phyloP scores from a whole-genome alignment of 2,888 invertebrate species.

The Scaptodrosophila latifasciaeformis region DNA sequence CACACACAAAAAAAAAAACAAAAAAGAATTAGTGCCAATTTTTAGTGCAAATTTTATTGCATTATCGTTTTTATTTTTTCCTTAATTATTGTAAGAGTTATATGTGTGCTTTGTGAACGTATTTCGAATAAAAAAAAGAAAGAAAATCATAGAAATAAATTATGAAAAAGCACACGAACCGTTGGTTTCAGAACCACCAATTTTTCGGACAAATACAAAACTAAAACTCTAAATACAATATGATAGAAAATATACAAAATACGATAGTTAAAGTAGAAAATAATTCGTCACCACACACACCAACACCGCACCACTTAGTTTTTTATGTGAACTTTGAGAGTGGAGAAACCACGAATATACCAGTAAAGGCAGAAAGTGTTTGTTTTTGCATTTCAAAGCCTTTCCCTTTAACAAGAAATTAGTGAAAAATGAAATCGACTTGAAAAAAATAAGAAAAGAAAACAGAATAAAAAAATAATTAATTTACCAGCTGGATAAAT shows the following conservation, averaged over 20 bases:
- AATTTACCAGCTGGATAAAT: background rate
- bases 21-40: slow-evolving; percentile 57
- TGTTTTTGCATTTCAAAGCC: too few species aligned
- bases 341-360: too few species aligned
- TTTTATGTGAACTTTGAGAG: slow-evolving; percentile 45
- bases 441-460: slow-evolving; percentile 8
- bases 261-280: slow-evolving; percentile 24
- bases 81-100: background rate
- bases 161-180: slow-evolving; percentile 25
- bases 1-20: slow-evolving; percentile 1
- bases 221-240: slow-evolving; percentile 14
- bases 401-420: too few species aligned
- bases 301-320: slow-evolving; percentile 43
- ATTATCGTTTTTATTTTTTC: slow-evolving; percentile 35
- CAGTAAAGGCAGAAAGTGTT: too few species aligned
- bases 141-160: slow-evolving; percentile 12
- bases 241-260: slow-evolving; percentile 15
- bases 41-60: slow-evolving; percentile 66
- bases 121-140: slow-evolving; percentile 23
- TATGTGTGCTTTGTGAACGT: background rate
- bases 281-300: background rate
- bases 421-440: background rate
- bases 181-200: slow-evolving; percentile 68
- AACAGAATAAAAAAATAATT: background rate
- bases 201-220: slow-evolving; percentile 46